Evolutionary conservation across 2,797 vertebrate species (phyloP), one percentile per base, ranked within the genome.

Genomic region (Acomys russatus): DNA sequence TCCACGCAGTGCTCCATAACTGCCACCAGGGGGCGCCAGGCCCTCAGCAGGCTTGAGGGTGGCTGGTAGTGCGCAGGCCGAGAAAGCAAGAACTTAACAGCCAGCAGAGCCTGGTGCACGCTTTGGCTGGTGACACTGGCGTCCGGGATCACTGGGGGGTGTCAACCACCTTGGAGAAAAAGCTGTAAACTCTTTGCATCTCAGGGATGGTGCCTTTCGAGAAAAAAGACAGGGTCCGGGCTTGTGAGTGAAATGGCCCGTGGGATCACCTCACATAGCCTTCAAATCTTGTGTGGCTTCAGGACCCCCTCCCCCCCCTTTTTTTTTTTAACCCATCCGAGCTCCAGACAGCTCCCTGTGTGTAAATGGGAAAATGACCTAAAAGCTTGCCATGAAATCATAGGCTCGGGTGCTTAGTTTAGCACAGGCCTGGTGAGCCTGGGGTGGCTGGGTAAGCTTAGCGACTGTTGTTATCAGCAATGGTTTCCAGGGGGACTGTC

Each of bases 401-500:
- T 1, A 1, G 3, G 1, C 0, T 25, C 12, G 0, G 3, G 6
- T 0, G 0, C 68, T 11, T 18, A 9, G 1, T 59, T 15, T 33
- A 20, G 70, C 23, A 0, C 4, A 1, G 84, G 88, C 87, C 89
- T 7, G 33, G 49, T 0, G 0, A 0, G 30, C 30, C 0, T 0
- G 0, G 0, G 73, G 2, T 56, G 78, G 0, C 35, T 14, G 22
- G 2, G 6, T 38, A 9, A 17, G 6, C 0, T 18, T 5, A 3
- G 70, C 0, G 2, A 22, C 0, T 9, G 83, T n/a, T n/a, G 14
- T 54, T 51, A 17, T 44, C 64, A 35, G 51, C 10, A 2, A 1
- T 17, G 54, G 92, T 98, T 98, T 97, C 88, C 80, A 92, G 91
- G 77, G 96, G 98, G 94, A 97, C 98, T 71, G 83, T 97, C 94